Evolutionary conservation across 64 coral and sea anemone genomes (phyloP).

Genomic region (Pocillopora damicornis): DNA sequence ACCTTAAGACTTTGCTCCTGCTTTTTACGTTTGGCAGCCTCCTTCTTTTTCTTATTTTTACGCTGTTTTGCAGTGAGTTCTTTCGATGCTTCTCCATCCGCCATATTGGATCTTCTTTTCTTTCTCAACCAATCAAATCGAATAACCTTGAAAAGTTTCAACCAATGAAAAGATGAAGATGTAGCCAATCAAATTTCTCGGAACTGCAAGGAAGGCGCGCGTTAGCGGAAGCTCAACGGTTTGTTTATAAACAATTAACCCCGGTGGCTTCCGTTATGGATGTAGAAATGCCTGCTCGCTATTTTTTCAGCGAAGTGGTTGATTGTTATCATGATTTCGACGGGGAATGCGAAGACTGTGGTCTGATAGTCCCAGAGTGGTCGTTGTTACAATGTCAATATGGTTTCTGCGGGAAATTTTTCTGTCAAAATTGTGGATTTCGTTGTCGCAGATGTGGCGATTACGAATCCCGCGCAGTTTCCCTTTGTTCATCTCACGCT

Average conservation of each 20-base stretch:
- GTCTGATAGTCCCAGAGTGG: slow-evolving; percentile 66
- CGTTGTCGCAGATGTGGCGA: slow-evolving; percentile 72
- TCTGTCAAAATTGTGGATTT: slow-evolving; percentile 69
- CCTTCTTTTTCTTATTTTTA: slow-evolving; percentile 80
- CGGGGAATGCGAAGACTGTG: slow-evolving; percentile 91
- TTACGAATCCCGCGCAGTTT: slow-evolving; percentile 60
- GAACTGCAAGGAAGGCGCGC: neutral
- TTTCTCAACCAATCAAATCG: slow-evolving; percentile 47
- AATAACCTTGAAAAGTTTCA: slow-evolving; percentile 13
- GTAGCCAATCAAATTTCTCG: slow-evolving; percentile 54
- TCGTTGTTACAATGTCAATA: slow-evolving; percentile 76
- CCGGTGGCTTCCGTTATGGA: slow-evolving; percentile 54
- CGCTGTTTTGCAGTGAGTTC: slow-evolving; percentile 74
- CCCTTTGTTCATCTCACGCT: slow-evolving; percentile 59
- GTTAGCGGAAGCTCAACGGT: slow-evolving; percentile 25
- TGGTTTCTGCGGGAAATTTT: slow-evolving; percentile 88
- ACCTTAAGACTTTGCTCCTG: slow-evolving; percentile 71
- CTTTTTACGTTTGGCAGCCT: slow-evolving; percentile 79
- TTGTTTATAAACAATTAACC: slow-evolving; percentile 41
- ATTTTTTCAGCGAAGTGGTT: slow-evolving; percentile 32
- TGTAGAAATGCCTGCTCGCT: slow-evolving; percentile 19
- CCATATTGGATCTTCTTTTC: slow-evolving; percentile 51
- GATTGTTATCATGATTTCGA: slow-evolving; percentile 61
- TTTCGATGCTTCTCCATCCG: slow-evolving; percentile 55
- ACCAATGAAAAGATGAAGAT: slow-evolving; percentile 52